A percentile compares a stretch with the other conserved stretches of the same genome.
Evolutionary conservation across 2,797 vertebrate genomes (phyloP).

Genomic region (Cuniculus paca): DNA sequence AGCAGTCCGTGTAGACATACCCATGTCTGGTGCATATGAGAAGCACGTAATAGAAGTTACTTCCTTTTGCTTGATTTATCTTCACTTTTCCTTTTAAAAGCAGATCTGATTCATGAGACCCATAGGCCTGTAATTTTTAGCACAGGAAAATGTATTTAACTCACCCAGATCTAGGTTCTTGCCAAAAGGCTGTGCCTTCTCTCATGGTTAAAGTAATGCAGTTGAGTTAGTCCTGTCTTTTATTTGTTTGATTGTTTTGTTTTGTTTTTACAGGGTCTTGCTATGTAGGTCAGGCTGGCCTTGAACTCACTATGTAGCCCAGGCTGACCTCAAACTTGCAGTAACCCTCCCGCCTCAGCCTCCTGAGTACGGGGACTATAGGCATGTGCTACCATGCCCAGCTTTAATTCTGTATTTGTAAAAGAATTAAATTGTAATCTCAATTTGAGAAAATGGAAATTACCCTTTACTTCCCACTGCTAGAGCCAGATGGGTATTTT

Average conservation of each 20-base stretch:
- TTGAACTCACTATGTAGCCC: too few species aligned
- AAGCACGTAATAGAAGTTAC: slow-evolving; percentile 6
- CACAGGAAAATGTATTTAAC: slow-evolving; percentile 40
- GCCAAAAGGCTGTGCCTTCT: background rate
- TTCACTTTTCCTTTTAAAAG: slow-evolving; percentile 49
- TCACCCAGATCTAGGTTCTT: background rate
- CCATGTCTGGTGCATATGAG: background rate
- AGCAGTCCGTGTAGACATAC: background rate
- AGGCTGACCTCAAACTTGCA: too few species aligned
- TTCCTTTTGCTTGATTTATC: background rate
- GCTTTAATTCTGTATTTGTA: background rate
- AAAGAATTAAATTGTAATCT: slow-evolving; percentile 15
- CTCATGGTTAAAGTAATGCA: background rate
- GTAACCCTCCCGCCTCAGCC: background rate
- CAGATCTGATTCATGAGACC: slow-evolving; percentile 23
- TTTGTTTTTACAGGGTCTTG: background rate
- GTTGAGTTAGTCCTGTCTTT: background rate
- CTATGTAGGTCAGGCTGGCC: background rate
- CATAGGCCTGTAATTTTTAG: background rate
- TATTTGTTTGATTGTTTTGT: background rate
- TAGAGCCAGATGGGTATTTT: background rate
- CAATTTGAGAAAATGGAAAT: background rate
- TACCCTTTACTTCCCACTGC: background rate
- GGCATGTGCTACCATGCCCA: background rate
- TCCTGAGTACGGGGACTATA: background rate